Percentiles rank a stretch among this genome's conserved stretches.
These are phyloP conservation scores for Cryptocephalus primarius DNA, from an alignment of 2,888 invertebrate species.

Conservation along the genomic window DNA sequence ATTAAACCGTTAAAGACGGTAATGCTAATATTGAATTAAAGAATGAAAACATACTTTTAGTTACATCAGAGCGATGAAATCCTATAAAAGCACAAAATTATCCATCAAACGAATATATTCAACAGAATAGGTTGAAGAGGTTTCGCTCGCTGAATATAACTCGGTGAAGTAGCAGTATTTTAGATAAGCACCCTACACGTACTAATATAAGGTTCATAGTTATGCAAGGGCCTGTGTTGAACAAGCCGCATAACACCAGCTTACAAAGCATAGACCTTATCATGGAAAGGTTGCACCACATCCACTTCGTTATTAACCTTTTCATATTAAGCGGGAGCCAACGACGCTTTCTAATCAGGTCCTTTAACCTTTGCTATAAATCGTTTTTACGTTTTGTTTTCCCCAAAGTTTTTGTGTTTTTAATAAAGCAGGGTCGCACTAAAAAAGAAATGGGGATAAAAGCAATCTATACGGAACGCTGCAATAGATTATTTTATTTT, in stretches of 20 bases:
- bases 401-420: not conserved
- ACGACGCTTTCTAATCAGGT: slow-evolving; percentile 24
- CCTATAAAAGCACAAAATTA: too few species aligned
- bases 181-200: slow-evolving; percentile 19
- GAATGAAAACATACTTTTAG: not conserved
- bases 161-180: slow-evolving; percentile 19
- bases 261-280: slow-evolving; percentile 27
- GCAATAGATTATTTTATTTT: too few species aligned
- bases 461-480: too few species aligned
- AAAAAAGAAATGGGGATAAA: too few species aligned
- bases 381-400: slow-evolving; percentile 10
- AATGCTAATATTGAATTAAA: too few species aligned
- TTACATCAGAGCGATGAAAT: too few species aligned
- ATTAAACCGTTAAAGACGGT: too few species aligned
- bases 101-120: too few species aligned
- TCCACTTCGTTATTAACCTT: slow-evolving; percentile 33
- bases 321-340: slow-evolving; percentile 21
- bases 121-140: too few species aligned
- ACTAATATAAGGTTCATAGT: slow-evolving; percentile 16
- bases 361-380: slow-evolving; percentile 24
- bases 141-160: slow-evolving; percentile 14
- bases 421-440: not conserved
- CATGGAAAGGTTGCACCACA: slow-evolving; percentile 30
- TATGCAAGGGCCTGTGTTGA: slow-evolving; percentile 8
- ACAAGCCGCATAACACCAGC: slow-evolving; percentile 15